Conservation (phyloP, 2,113 vertebrate genomes). For the Callospermophilus lateralis region DNA sequence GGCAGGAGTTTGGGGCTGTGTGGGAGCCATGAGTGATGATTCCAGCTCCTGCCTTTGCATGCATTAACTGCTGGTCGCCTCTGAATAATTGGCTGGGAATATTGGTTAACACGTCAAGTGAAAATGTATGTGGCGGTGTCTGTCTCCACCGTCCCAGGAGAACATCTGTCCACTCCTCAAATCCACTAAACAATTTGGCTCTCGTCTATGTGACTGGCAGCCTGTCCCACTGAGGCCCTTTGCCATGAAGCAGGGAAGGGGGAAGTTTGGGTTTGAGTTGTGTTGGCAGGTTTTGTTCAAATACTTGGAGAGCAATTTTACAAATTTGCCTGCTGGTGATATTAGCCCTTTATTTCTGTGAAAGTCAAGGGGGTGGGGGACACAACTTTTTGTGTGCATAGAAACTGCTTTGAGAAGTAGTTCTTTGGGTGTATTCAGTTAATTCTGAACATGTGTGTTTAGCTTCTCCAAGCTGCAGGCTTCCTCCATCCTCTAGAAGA, state of each 20-base stretch:
- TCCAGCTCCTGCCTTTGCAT: slow-evolving; percentile 77
- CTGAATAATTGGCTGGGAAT: slow-evolving; percentile 79
- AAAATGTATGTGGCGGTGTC: slow-evolving; percentile 78
- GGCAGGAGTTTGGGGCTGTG: slow-evolving; percentile 57
- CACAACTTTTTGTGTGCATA: slow-evolving; percentile 28
- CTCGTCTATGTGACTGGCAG: slow-evolving; percentile 74
- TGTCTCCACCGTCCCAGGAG: slow-evolving; percentile 77
- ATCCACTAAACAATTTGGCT: slow-evolving; percentile 77
- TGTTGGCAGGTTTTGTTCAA: slow-evolving; percentile 79
- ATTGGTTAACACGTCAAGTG: slow-evolving; percentile 82
- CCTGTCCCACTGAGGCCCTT: slow-evolving; percentile 74
- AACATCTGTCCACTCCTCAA: slow-evolving; percentile 68
- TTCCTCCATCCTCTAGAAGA: background rate
- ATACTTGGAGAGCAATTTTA: slow-evolving; percentile 75
- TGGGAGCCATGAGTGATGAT: slow-evolving; percentile 76
- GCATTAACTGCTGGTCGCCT: slow-evolving; percentile 76
- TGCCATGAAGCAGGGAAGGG: slow-evolving; percentile 62
- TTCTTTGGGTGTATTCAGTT: background rate
- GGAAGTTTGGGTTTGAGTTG: slow-evolving; percentile 79
- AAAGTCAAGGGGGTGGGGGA: slow-evolving; percentile 53
- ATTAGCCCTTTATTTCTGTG: slow-evolving; percentile 78
- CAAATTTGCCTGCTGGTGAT: slow-evolving; percentile 65
- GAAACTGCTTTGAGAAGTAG: slow-evolving; percentile 26
- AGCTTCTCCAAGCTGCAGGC: background rate
- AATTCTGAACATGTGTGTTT: background rate